phyloP scores from a whole-genome alignment of 2,888 invertebrate genomes.

The Ormia ochracea region DNA sequence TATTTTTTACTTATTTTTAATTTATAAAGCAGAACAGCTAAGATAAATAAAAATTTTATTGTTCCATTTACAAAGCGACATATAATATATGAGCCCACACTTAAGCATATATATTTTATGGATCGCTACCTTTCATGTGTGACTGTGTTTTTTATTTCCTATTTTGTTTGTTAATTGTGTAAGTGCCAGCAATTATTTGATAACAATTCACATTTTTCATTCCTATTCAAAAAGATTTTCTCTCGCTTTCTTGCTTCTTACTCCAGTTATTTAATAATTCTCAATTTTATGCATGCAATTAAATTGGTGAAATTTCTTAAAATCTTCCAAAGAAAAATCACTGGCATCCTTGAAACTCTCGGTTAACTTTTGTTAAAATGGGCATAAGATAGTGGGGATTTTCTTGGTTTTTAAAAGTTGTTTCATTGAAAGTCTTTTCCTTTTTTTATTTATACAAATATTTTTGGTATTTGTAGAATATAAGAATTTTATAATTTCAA shows the following conservation, averaged over 20 bases:
- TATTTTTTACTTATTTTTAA: too few relatives aligned
- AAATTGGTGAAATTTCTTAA: too few relatives aligned
- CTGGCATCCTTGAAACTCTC: too few relatives aligned
- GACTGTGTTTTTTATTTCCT: neutral
- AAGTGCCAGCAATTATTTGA: conserved; percentile 77
- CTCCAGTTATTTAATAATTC: conserved; percentile 23
- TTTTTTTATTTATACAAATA: too few relatives aligned
- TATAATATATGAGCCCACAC: conserved; percentile 52
- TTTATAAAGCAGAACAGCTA: conserved; percentile 15
- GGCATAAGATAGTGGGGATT: too few relatives aligned
- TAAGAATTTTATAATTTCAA: too few relatives aligned
- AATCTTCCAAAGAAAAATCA: too few relatives aligned
- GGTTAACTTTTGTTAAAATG: too few relatives aligned
- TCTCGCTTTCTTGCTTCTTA: conserved; percentile 10
- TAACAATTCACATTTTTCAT: conserved; percentile 70
- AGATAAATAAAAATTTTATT: conserved; percentile 17
- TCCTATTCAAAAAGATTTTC: conserved; percentile 9
- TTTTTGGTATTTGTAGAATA: too few relatives aligned
- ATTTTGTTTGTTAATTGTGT: conserved; percentile 73
- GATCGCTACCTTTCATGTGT: conserved; percentile 38
- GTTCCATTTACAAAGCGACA: neutral
- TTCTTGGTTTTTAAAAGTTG: too few relatives aligned
- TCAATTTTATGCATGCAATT: too few relatives aligned
- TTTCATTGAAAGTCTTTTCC: too few relatives aligned
- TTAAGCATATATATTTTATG: conserved; percentile 63